These are phyloP conservation scores for Petromus typicus DNA, from an alignment of 2,113 vertebrate genomes.

Conservation along the genomic window DNA sequence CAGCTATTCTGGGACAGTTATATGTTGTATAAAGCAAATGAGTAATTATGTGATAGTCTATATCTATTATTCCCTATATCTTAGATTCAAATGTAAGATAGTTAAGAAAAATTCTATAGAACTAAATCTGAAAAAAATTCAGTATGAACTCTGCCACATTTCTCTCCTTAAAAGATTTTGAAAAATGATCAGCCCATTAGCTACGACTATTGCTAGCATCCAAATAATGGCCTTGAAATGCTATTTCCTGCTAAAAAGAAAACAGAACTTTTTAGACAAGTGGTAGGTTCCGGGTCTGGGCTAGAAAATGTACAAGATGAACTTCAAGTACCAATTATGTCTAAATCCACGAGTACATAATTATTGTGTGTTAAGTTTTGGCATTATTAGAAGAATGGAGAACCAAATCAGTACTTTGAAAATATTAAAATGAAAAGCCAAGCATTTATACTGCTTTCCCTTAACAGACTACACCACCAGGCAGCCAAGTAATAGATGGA, in stretches of 20 bases:
- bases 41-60: slow-evolving; percentile 41
- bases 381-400: neutral
- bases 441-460: slow-evolving; percentile 9
- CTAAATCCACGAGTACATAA: slow-evolving; percentile 35
- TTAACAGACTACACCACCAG: slow-evolving; percentile 8
- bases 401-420: slow-evolving; percentile 39
- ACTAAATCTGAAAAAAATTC: slow-evolving; percentile 32
- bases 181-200: slow-evolving; percentile 15
- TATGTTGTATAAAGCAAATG: slow-evolving; percentile 23
- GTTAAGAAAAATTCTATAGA: slow-evolving; percentile 19
- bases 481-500: slow-evolving; percentile 4
- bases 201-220: neutral
- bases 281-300: slow-evolving; percentile 15
- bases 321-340: slow-evolving; percentile 48
- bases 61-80: neutral
- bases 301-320: slow-evolving; percentile 46
- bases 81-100: neutral
- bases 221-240: slow-evolving; percentile 39
- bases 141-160: neutral
- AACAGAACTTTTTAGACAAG: slow-evolving; percentile 22
- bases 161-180: slow-evolving; percentile 43
- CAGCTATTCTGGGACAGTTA: slow-evolving; percentile 25
- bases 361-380: neutral
- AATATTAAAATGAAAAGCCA: neutral
- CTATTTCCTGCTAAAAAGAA: slow-evolving; percentile 53